Base-by-base conservation (phyloP, 2,888 invertebrate species). In the Andrena flavipes region DNA sequence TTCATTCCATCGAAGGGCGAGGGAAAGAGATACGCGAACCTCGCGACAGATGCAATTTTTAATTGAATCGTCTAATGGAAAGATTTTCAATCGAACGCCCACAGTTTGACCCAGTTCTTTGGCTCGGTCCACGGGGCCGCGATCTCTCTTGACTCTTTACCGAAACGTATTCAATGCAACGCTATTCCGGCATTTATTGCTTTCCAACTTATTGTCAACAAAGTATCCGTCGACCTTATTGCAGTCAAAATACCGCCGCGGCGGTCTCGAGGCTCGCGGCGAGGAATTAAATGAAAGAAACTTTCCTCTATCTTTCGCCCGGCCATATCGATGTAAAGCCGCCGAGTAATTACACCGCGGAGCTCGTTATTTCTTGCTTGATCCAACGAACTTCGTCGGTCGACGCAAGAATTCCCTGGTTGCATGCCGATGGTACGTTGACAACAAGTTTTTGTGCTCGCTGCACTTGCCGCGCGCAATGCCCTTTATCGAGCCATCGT, bases 211-310 rank as follows among this genome's bases (percentile, higher is more conserved):
- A 84, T 84, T 82, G 84, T 82, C 84, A 75, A 84, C 83, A 73
- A 65, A 76, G 69, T 68, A 83, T 79, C 83, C 79, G 78, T 26
- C 83, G 84, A 84, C 83, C 84, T 83, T 84, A 83, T 84, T 84
- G 68, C 77, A 67, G 63, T 76, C 49, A 70, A 79, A 73, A 82
- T 49, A 54, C 67, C 70, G 51, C 69, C 48, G 60, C 62, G 54
- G 60, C 29, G 48, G n/a, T 48, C 51, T 54, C 70, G 23, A 16
- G 33, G 64, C 60, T 71, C 64, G 64, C 76, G 62, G 8, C 65
- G 42, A 70, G 54, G 69, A 64, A 76, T 76, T 69, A 76, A 76
- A 77, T 65, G 78, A 84, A 84, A 77, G 84, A 84, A 84, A 84
- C 63, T 84, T 84, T 73, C 26, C 67, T 54, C 78, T 71, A 63